Percentiles rank a stretch among this genome's conserved stretches.
These are phyloP conservation scores for Chiridota heheva DNA, from an alignment of 35 echinoderm and acorn worm species.

Conservation along the genomic window DNA sequence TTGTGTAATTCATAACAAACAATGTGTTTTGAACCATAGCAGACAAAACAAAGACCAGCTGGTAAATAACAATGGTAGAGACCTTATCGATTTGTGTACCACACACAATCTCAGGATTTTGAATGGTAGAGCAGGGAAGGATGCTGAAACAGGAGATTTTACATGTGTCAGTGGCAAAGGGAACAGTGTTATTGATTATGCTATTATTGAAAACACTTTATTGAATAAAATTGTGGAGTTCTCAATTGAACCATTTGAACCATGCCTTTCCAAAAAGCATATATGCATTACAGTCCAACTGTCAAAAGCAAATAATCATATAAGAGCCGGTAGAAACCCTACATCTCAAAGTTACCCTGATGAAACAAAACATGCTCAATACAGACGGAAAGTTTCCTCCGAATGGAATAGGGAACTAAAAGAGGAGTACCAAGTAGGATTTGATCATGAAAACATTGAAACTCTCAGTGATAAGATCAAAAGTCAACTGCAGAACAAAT, in stretches of 20 bases:
- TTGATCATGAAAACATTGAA: no score
- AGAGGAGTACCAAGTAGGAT: no score
- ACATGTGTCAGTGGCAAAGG: not conserved
- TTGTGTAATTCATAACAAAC: not conserved
- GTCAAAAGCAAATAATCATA: not conserved
- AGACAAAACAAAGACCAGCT: not conserved
- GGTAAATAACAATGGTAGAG: not conserved
- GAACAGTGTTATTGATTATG: conserved; percentile 2
- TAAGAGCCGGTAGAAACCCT: no score
- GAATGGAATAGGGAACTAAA: no score
- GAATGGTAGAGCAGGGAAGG: not conserved
- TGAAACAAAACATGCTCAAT: no score
- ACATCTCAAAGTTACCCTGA: no score
- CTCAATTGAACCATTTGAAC: not conserved
- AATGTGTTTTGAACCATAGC: not conserved
- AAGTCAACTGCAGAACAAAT: no score
- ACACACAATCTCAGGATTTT: not conserved
- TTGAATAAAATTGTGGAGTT: not conserved
- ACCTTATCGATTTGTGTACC: not conserved
- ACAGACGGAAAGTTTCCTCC: no score
- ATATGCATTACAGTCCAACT: not conserved
- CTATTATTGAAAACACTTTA: not conserved
- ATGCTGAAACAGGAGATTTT: not conserved
- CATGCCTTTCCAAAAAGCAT: not conserved
- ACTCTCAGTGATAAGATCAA: no score